Evolutionary conservation across 1,140 invertebrate species (phyloP), one percentile per base, ranked within the genome.

Genomic region (Leucophenga varia): DNA sequence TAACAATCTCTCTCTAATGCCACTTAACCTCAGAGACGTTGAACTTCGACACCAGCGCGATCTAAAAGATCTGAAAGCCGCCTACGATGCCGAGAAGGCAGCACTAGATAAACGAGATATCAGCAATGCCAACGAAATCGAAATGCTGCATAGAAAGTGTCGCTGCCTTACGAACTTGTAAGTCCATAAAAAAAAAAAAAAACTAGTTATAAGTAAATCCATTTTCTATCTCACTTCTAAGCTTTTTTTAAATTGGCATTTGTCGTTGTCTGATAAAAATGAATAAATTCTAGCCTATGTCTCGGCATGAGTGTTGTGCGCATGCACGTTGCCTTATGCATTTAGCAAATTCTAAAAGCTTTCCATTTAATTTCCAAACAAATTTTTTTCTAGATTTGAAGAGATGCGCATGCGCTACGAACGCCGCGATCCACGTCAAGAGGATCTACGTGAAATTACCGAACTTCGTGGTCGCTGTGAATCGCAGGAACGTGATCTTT

Each of bases 401-500:
- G 79, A 81, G 60, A 79, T 79, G 52, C 68, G 79, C 45, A 73
- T 76, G 61, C 69, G 78, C 9, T 80, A 81, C 45, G 79, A 81
- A 63, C 55, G 77, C 20, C 55, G 79, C 4, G 80, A 80, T 57
- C 79, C 79, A 3, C 74, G 78, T 3, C 58, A 77, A 12, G 79
- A 81, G 59, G 80, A 81, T 51, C 43, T 80, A 12, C 75, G 78
- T 31, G 69, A 78, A 45, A 81, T 82, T 20, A 72, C 77, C 14
- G 80, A 81, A 44, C 49, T 82, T 21, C 72, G 76, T 28, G 75
- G 76, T 47, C 74, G 79, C 6, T 77, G 81, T 41, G 79, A 79
- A 7, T 78, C 80, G 35, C 80, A 81, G 57, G 80, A 82, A 54
- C 77, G 78, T 42, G 80, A 82, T 54, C 52, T 82, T 9, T 76